Evolutionary conservation across 2,888 invertebrate genomes (phyloP).

Genomic region (Venusia cambrica): DNA sequence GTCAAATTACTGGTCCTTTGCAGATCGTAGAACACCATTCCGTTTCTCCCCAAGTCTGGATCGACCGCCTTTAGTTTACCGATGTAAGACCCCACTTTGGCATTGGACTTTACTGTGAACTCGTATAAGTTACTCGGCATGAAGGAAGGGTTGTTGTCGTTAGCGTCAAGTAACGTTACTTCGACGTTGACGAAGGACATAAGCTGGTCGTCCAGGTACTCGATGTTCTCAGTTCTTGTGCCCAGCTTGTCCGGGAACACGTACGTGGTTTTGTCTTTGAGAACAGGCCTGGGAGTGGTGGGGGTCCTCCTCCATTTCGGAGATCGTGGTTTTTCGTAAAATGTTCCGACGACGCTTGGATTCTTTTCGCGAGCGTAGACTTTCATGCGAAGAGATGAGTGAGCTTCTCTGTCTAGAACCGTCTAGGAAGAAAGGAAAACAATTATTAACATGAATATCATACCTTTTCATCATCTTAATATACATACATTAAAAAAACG

Average conservation of each 20-base stretch:
- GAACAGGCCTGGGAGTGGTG: constrained; percentile 40
- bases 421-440: constrained; percentile 77
- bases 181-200: constrained; percentile 86
- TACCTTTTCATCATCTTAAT: too few relatives aligned
- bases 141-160: constrained; percentile 95
- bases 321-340: constrained; percentile 59
- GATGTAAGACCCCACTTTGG: constrained; percentile 85
- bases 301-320: constrained; percentile 65
- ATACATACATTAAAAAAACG: too few relatives aligned
- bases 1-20: constrained; percentile 85
- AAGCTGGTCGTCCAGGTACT: constrained; percentile 65
- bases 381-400: constrained; percentile 86
- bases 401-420: constrained; percentile 89
- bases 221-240: constrained; percentile 63
- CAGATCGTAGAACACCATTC: constrained; percentile 87
- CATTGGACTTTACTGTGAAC: constrained; percentile 85
- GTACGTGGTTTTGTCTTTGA: constrained; percentile 68
- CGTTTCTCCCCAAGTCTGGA: constrained; percentile 88
- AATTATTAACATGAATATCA: too few relatives aligned
- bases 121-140: constrained; percentile 91
- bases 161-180: constrained; percentile 92
- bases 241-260: constrained; percentile 71
- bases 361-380: constrained; percentile 90
- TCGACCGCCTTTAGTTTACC: constrained; percentile 91
- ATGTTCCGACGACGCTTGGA: constrained; percentile 83